A percentile compares a stretch with the other conserved stretches of the same genome.
phyloP scores from a whole-genome alignment of 2,888 invertebrate species.

The Charanyca ferruginea region DNA sequence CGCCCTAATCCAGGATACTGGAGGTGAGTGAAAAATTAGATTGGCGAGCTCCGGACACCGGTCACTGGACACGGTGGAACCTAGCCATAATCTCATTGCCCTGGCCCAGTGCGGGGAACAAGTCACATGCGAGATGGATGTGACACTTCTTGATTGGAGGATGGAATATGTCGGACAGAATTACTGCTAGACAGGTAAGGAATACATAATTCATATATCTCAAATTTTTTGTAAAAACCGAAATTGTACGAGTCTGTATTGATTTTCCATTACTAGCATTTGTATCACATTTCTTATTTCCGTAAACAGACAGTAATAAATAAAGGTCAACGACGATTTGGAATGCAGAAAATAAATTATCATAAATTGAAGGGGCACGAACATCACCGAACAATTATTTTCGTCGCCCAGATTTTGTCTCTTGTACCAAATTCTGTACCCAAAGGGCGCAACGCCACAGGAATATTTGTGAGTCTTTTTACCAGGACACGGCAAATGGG shows the following conservation, averaged over 20 bases:
- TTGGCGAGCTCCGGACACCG: conserved; percentile 66
- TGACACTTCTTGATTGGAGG: conserved; percentile 26
- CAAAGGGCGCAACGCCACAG: conserved; percentile 47
- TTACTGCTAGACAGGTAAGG: not conserved
- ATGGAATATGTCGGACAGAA: conserved; percentile 2
- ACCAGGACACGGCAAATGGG: conserved; percentile 50
- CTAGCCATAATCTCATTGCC: conserved; percentile 71
- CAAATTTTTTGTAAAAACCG: not conserved
- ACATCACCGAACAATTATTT: conserved; percentile 2
- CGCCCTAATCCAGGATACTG: conserved; percentile 61
- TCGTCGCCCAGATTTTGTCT: conserved; percentile 32
- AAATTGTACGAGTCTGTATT: conserved; percentile 4
- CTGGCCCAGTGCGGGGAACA: conserved; percentile 29
- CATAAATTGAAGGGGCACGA: conserved; percentile 16
- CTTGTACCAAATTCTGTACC: conserved; percentile 43
- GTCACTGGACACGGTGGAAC: conserved; percentile 64
- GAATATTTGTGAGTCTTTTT: conserved; percentile 60
- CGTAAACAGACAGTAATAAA: conserved; percentile 41
- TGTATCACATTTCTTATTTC: conserved; percentile 11
- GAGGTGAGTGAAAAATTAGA: conserved; percentile 77
- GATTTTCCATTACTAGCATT: conserved; percentile 24
- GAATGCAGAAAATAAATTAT: conserved; percentile 31
- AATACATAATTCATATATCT: not conserved
- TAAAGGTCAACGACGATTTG: conserved; percentile 17
- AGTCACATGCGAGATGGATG: conserved; percentile 40